Conservation (phyloP, 2,113 vertebrate genomes). For the Scalopus aquaticus region DNA sequence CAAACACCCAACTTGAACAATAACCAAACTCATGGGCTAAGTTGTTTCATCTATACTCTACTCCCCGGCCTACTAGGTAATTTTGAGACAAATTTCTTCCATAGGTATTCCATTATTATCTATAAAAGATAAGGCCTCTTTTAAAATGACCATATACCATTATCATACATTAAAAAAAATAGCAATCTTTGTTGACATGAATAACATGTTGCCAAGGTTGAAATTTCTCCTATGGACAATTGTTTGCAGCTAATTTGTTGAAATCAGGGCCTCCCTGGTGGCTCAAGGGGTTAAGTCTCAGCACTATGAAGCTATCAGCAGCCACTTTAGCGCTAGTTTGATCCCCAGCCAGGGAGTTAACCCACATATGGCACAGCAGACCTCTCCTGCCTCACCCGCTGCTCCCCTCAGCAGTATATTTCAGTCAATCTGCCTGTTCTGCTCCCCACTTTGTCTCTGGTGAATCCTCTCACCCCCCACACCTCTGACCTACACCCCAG, state of each 20-base stretch:
- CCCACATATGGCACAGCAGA: too few species aligned
- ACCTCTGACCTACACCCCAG: too few species aligned
- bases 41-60: background rate
- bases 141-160: background rate
- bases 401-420: too few species aligned
- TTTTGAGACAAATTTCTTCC: slow-evolving; percentile 22
- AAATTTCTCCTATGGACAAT: background rate
- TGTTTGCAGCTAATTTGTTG: background rate
- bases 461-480: too few species aligned
- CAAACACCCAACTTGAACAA: background rate
- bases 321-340: too few species aligned
- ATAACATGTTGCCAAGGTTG: background rate
- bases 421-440: too few species aligned
- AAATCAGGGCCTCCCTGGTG: too few species aligned
- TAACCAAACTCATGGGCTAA: background rate
- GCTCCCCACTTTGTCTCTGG: too few species aligned
- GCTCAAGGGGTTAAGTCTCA: too few species aligned
- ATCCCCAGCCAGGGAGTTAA: too few species aligned
- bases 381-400: too few species aligned
- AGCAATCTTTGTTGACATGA: background rate
- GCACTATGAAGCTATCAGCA: too few species aligned
- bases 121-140: background rate
- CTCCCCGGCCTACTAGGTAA: background rate
- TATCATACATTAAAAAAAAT: background rate
- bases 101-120: background rate